Base-by-base conservation (phyloP, 2,888 invertebrate species). In the Patella caerulea region DNA sequence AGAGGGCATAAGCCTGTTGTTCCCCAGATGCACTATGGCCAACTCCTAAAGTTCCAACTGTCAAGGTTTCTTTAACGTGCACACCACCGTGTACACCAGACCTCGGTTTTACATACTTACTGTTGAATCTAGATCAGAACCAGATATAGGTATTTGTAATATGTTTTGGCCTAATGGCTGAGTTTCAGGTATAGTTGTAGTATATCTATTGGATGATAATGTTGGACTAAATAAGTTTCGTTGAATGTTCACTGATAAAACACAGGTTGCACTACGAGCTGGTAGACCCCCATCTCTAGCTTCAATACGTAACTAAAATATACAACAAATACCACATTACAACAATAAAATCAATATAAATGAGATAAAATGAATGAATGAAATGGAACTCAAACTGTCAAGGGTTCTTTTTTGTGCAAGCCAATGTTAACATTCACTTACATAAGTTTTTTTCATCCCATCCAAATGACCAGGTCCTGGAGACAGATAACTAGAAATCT, bases 221-320 rank as follows among this genome's bases (percentile, higher is more conserved):
- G 75, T 79, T 15, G 88, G 88, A n/a, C 78, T 74, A 71, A 81
- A 78, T 76, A 88, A 77, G 71, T 88, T 88, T 12, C 86, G 75
- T 17, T 80, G 77, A 3, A 88, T 85, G 53, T 80, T 83, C 54
- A 88, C 83, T 53, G 79, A 80, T 3, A 86, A 84, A 17, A 85
- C 79, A 11, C 86, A 83, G 52, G 85, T 86, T 14, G 86, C 83
- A 78, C 82, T 84, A 19, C 78, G 77, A 2, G 88, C 76, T 9
- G 89, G 90, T 45, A 71, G 82, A 9, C 89, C 90, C 11, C 88
- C 88, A 81, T 90, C 90, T 74, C 80, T 76, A 1, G 87, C 90
- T n/a, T 86, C 84, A 72, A 89, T 83, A 53, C 88, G 82, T 34
- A 90, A 80, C 84, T 87, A 82, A 24, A 72, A 75, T 17, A 34